Percentiles rank a stretch among this genome's conserved stretches.
Conservation (phyloP, 2,888 invertebrate genomes). For the Rugalucina vietnamica region DNA sequence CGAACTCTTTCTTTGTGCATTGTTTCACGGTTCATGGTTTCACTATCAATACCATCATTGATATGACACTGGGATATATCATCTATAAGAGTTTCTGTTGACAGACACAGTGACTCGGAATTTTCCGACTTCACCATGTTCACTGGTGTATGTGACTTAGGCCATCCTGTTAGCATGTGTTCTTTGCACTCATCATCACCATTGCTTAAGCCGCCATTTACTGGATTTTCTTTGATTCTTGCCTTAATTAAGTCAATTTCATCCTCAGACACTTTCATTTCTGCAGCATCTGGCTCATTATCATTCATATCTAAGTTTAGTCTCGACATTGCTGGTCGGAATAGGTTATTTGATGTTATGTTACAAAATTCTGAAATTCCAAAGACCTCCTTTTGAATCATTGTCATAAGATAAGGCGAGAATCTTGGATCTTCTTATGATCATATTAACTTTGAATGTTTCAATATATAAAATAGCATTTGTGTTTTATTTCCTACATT, state of each 20-base stretch:
- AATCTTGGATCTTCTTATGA: neutral
- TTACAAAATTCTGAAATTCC: neutral
- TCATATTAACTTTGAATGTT: neutral
- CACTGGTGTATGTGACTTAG: neutral
- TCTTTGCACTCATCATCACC: no score
- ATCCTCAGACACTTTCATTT: conserved; percentile 29
- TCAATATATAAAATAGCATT: neutral
- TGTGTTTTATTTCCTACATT: neutral
- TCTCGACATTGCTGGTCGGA: neutral
- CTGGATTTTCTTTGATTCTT: conserved; percentile 49
- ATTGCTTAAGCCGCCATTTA: no score
- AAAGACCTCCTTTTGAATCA: neutral
- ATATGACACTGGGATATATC: conserved; percentile 16
- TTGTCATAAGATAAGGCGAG: neutral
- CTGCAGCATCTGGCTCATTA: neutral
- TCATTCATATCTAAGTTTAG: neutral
- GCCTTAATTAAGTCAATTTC: conserved; percentile 71
- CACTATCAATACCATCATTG: no score
- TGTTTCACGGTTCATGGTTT: neutral
- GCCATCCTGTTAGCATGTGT: neutral
- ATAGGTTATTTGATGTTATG: neutral
- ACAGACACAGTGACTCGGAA: conserved; percentile 52
- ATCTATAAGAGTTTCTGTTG: conserved; percentile 63
- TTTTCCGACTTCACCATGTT: conserved; percentile 24
- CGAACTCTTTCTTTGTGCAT: neutral